Evolutionary conservation across 2,113 vertebrate species (phyloP).

Genomic region (Suricata suricatta): DNA sequence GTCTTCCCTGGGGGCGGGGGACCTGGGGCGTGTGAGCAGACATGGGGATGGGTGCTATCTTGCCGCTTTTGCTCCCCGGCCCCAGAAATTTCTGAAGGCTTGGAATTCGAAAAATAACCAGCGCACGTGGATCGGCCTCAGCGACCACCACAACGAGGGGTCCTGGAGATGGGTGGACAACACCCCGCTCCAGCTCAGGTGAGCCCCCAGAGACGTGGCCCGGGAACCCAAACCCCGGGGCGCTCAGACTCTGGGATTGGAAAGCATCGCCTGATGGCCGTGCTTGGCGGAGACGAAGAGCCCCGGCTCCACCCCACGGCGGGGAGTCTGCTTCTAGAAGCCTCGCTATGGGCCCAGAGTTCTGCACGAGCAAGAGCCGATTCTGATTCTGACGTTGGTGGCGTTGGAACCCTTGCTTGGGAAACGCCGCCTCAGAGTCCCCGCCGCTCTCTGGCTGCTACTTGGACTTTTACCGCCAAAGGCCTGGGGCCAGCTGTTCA

Average conservation of each 20-base stretch:
- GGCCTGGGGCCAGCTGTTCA: background rate
- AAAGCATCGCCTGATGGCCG: background rate
- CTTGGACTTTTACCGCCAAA: background rate
- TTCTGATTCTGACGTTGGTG: background rate
- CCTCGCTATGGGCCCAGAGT: background rate
- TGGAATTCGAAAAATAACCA: background rate
- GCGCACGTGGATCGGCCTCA: conserved; percentile 64
- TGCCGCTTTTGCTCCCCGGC: rapidly evolving
- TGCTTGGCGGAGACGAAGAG: background rate
- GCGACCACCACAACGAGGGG: background rate
- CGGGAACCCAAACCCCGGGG: too few relatives aligned
- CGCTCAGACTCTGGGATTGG: background rate
- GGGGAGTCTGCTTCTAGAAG: background rate
- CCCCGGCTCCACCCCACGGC: background rate
- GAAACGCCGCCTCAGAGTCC: background rate
- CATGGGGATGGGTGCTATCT: background rate
- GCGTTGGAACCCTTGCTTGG: background rate
- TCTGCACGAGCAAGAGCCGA: background rate
- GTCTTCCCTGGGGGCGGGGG: background rate
- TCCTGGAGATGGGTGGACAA: conserved; percentile 65
- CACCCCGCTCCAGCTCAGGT: background rate
- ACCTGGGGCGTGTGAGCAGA: background rate
- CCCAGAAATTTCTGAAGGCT: conserved; percentile 56
- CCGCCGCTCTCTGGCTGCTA: background rate
- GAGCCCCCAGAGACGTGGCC: background rate